A percentile compares a stretch with the other conserved stretches of the same genome.
Evolutionary conservation across 2,113 vertebrate genomes (phyloP).

Genomic region (Neoarius graeffei): DNA sequence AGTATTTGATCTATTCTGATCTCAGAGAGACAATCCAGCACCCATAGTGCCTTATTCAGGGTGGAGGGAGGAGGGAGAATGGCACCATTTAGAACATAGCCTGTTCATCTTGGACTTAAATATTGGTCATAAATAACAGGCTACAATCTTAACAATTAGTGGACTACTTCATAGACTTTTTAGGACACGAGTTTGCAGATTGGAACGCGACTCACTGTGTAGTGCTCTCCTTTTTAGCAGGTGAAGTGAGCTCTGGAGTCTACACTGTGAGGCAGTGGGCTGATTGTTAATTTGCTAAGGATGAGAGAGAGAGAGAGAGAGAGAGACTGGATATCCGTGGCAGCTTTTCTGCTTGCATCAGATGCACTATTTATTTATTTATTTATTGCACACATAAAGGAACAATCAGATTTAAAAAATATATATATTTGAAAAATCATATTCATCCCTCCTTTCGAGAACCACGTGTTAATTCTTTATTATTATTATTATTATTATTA

Average conservation of each 20-base stretch:
- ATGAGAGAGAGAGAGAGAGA: constrained; percentile 6
- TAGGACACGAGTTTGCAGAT: neutral
- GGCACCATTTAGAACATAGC: neutral
- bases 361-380: neutral
- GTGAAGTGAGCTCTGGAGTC: neutral
- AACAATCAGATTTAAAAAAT: neutral
- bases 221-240: neutral
- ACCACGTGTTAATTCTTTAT: neutral
- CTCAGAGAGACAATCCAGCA: neutral
- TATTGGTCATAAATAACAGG: neutral
- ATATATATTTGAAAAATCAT: too few species aligned
- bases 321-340: neutral
- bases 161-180: neutral
- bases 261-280: neutral
- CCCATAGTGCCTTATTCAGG: neutral
- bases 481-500: neutral
- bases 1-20: neutral
- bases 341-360: neutral
- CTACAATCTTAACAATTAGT: neutral
- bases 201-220: neutral
- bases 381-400: neutral
- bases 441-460: neutral
- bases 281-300: constrained; percentile 21
- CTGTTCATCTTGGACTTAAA: neutral
- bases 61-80: neutral